Conservation (phyloP, 1,140 invertebrate genomes). For the Hestina assimilis region DNA sequence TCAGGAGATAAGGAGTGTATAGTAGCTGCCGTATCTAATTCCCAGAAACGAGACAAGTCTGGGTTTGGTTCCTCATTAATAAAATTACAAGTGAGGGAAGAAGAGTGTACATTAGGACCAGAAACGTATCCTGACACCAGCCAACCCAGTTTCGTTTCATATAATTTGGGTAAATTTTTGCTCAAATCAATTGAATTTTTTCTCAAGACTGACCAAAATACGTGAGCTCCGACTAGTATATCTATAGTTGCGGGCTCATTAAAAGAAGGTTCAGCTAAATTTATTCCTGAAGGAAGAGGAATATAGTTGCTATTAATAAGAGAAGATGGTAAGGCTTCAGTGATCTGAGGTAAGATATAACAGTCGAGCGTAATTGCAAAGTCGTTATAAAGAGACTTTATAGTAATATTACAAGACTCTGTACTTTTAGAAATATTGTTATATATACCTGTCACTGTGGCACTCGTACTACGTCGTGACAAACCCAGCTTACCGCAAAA, state of each 20-base stretch:
- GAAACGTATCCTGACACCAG: constrained; percentile 23
- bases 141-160: constrained; percentile 37
- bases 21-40: constrained; percentile 20
- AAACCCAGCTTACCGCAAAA: constrained; percentile 29
- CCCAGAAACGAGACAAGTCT: constrained; percentile 25
- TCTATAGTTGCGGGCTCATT: constrained; percentile 15
- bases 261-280: constrained; percentile 20
- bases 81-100: constrained; percentile 5
- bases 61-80: constrained; percentile 8
- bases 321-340: constrained; percentile 21
- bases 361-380: constrained; percentile 31
- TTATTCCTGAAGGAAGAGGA: constrained; percentile 14
- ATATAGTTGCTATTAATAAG: constrained; percentile 9
- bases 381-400: constrained; percentile 26
- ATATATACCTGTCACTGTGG: constrained; percentile 13
- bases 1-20: constrained; percentile 20
- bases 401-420: constrained; percentile 35
- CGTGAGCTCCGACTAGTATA: constrained; percentile 16
- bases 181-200: constrained; percentile 29
- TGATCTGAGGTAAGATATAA: constrained; percentile 37
- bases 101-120: constrained; percentile 3
- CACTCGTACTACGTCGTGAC: background rate
- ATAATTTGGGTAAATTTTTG: constrained; percentile 32
- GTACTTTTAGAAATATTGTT: constrained; percentile 3
- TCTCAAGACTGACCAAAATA: constrained; percentile 27